Base-by-base conservation (phyloP, 2,888 invertebrate genomes). In the Synergus laeviventris region DNA sequence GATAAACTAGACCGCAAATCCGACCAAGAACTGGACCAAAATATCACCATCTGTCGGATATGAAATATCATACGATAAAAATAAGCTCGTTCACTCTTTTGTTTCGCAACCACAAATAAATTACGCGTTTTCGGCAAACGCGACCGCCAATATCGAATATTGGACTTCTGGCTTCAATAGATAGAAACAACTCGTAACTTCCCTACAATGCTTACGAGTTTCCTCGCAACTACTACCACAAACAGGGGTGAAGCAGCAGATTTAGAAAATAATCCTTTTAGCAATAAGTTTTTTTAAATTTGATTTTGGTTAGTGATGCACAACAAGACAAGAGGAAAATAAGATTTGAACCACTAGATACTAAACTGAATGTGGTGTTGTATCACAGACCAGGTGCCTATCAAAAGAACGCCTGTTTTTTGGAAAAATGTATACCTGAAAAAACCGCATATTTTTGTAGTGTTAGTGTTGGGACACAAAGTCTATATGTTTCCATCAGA, bases 31-130 rank as follows among this genome's bases (percentile, higher is more conserved):
- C 49, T 49, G 31, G 70, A 36, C 70, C 49, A 70, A 70, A 70
- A 70, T 70, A 70, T n/a, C 70, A n/a, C 66, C 70, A 54, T 70
- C 70, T 70, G 70, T 70, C 70, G 70, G 36, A 70, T n/a, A n/a
- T 49, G 31, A 31, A 70, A 70, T 70, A 49, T 16, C 49, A 70
- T 70, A 54, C 49, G 31, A 70, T 70, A 49, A 70, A 70, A 70
- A 49, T 70, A 49, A 45, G 49, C 49, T 45, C 49, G 49, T 38
- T 14, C 49, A 14, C 45, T 70, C 70, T 49, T 70, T 70, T 70
- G 49, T 70, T 64, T 64, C n/a, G 31, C 18, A 12, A 36, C 70
- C 70, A 36, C 70, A 54, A 70, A 70, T 36, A 70, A 49, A 70
- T 70, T 49, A 54, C 70, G 49, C 45, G 36, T 49, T 70, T 70